A percentile compares a stretch with the other conserved stretches of the same genome.
phyloP scores from a whole-genome alignment of 1,140 invertebrate species.

The Wiebesia pumilae region DNA sequence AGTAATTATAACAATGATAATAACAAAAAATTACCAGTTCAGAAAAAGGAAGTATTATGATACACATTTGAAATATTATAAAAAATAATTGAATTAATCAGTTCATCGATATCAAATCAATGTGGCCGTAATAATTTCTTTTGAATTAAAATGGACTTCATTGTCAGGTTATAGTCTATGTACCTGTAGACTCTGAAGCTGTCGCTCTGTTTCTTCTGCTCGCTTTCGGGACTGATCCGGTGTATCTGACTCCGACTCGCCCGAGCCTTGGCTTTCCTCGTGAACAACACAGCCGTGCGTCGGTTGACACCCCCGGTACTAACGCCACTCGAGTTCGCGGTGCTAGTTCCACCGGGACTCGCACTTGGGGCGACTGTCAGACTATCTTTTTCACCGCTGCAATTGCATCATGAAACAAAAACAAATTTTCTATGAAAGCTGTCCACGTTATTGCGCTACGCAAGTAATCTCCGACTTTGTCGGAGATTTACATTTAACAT shows the following conservation, averaged over 20 bases:
- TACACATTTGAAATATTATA: too few relatives aligned
- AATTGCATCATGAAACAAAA: not conserved
- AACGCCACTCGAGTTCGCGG: conserved; percentile 30
- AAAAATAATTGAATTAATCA: too few relatives aligned
- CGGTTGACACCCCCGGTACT: conserved; percentile 80
- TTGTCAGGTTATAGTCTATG: not conserved
- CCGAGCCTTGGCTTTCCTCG: conserved; percentile 81
- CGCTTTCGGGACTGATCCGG: conserved; percentile 58
- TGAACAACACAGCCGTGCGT: conserved; percentile 88
- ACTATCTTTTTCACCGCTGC: conserved; percentile 26
- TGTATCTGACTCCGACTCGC: conserved; percentile 70
- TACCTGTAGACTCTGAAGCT: conserved; percentile 78
- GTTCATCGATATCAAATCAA: too few relatives aligned
- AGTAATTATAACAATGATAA: too few relatives aligned
- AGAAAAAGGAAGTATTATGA: too few relatives aligned
- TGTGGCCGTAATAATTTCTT: too few relatives aligned
- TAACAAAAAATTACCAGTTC: too few relatives aligned
- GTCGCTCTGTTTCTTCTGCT: conserved; percentile 73
- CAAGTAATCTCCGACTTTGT: too few relatives aligned
- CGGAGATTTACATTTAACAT: too few relatives aligned
- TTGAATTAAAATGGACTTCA: too few relatives aligned
- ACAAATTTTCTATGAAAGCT: not conserved
- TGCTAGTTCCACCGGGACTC: conserved; percentile 11
- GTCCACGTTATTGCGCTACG: too few relatives aligned
- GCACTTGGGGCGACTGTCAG: not conserved